Evolutionary conservation across 2,888 invertebrate species (phyloP), one percentile per base, ranked within the genome.

Genomic region (Habrosyne pyritoides): DNA sequence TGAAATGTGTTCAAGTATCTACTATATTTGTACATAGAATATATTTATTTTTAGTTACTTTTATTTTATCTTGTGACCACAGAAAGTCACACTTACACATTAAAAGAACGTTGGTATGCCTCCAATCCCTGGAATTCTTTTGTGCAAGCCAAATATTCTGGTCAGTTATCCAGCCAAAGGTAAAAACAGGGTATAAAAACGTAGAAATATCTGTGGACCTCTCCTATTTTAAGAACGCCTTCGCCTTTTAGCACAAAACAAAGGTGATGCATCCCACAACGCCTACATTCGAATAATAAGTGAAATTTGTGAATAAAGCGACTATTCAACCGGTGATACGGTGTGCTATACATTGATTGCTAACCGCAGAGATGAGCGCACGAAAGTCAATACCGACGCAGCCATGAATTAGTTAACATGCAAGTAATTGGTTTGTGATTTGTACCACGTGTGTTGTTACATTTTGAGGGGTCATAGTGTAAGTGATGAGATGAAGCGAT

Each of bases 381-480:
- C 36, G 50, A 59, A 21, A 48, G 51, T 54, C 48, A 53, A 60
- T 64, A 63, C 54, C 52, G 59, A 67, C 55, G 57, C 63, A 57
- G 69, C 66, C 64, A 73, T 73, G 71, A 64, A 60, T 60, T 60
- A 67, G 65, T 62, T 64, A 69, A 61, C 71, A 68, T 56, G 62
- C 66, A 61, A 67, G 66, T 74, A 77, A 82, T 81, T 78, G 76
- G 71, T 69, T 71, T 75, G 75, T 74, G 75, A 81, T 82, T 77
- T 77, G 73, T 71, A 66, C 6, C 61, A 66, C 69, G 67, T 67
- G 66, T 69, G 70, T 64, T 63, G 64, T 64, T 60, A 65, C 62
- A 51, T 67, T 64, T 59, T 64, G 55, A 56, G 50, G 42, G 50
- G 47, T 47, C 53, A 54, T 58, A 60, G 59, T 42, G 6, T 36